Evolutionary conservation across 2,113 vertebrate genomes (phyloP).

Genomic region (Salvelinus sp.): DNA sequence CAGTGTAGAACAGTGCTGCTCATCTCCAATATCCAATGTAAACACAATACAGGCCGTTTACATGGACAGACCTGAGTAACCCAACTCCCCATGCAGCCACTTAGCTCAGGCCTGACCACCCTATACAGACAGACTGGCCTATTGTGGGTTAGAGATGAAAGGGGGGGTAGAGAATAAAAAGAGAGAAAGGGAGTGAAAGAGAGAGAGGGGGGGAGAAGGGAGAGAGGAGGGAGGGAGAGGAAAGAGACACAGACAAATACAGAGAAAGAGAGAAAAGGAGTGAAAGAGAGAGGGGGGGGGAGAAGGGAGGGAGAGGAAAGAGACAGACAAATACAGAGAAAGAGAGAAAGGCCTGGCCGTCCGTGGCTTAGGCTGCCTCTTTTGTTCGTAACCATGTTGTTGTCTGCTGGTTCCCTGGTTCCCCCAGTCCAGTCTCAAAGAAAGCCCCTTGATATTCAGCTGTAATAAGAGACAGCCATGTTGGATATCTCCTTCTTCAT

Average conservation of each 20-base stretch:
- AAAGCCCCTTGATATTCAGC: background rate
- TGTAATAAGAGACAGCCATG: conserved; percentile 5
- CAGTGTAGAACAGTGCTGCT: background rate
- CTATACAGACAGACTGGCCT: conserved; percentile 14
- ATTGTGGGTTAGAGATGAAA: conserved; percentile 10
- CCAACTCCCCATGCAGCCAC: conserved; percentile 10
- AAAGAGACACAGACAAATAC: conserved; percentile 1
- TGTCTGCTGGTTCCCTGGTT: background rate
- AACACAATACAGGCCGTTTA: conserved; percentile 10
- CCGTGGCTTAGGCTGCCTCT: background rate
- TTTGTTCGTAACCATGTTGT: conserved; percentile 9
- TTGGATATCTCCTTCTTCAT: conserved; percentile 1
- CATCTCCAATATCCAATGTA: conserved; percentile 22
- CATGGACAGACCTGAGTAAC: conserved; percentile 20
- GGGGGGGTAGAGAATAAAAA: conserved; percentile 11
- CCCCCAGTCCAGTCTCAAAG: background rate
- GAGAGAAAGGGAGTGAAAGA: too few relatives aligned
- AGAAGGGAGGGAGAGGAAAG: too few relatives aligned
- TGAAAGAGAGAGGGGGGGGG: background rate
- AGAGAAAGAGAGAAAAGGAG: conserved; percentile 12
- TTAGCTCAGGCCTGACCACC: conserved; percentile 9
- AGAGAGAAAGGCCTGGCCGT: background rate
- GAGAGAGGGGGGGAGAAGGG: background rate
- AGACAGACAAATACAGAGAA: too few relatives aligned
- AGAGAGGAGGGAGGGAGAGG: too few relatives aligned